Conservation (phyloP, 2,113 vertebrate genomes). For the Rhinolophus ferrumequinum region DNA sequence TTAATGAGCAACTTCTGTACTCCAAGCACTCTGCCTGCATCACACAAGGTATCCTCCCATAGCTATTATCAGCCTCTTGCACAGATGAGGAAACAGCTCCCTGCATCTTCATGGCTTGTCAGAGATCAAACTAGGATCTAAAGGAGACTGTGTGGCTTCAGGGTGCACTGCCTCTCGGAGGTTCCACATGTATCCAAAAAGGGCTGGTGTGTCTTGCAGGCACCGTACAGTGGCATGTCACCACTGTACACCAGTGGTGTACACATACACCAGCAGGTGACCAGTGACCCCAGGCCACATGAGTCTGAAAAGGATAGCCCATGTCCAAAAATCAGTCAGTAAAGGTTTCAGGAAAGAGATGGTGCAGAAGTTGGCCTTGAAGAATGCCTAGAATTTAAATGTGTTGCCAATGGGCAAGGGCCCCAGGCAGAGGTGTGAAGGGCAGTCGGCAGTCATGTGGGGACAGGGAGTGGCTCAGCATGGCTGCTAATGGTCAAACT, state of each 20-base stretch:
- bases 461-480: background rate
- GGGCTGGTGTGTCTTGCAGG: background rate
- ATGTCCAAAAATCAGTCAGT: too few relatives aligned
- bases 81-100: background rate
- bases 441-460: background rate
- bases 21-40: background rate
- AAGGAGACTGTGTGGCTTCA: background rate
- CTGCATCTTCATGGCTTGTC: background rate
- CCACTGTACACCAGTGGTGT: too few relatives aligned
- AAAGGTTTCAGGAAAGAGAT: background rate
- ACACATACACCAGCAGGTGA: background rate
- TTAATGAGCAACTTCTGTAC: background rate
- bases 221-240: too few relatives aligned
- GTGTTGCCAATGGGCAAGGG: background rate
- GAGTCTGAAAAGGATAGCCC: background rate
- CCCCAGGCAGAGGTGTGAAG: background rate
- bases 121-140: background rate
- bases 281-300: rapidly evolving
- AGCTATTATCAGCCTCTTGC: background rate
- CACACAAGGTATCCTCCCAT: background rate
- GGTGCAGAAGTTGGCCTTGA: background rate
- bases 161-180: background rate
- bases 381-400: background rate
- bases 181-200: background rate
- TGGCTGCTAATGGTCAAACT: background rate